A percentile compares a stretch with the other conserved stretches of the same genome.
These are phyloP conservation scores for Phrynosoma platyrhinos DNA, from an alignment of 2,113 vertebrate species.

Conservation along the genomic window DNA sequence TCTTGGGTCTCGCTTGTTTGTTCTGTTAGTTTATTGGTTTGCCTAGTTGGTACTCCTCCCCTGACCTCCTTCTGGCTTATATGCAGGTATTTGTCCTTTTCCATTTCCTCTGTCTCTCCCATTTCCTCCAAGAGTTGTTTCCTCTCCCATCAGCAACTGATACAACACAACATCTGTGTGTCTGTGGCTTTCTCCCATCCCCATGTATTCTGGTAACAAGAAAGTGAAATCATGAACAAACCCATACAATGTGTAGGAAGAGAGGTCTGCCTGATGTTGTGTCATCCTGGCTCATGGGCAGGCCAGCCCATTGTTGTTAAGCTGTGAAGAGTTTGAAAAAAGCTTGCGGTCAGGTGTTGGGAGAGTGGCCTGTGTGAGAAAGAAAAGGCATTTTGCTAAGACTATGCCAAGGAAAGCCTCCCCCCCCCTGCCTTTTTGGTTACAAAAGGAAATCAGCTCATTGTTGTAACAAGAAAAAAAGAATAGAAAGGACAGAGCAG, in stretches of 20 bases:
- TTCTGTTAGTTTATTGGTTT: slow-evolving; percentile 67
- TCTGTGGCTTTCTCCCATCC: slow-evolving; percentile 36
- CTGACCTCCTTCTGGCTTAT: slow-evolving; percentile 23
- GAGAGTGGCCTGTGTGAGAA: neutral
- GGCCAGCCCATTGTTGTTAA: neutral
- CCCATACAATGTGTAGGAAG: neutral
- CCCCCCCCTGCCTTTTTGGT: neutral
- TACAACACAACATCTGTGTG: neutral
- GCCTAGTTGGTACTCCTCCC: slow-evolving; percentile 49
- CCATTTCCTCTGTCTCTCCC: slow-evolving; percentile 76
- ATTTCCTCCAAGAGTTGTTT: slow-evolving; percentile 70
- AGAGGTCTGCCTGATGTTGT: neutral
- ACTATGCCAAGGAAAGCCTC: neutral
- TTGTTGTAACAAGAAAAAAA: slow-evolving; percentile 8
- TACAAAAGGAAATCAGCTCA: neutral
- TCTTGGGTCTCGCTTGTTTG: slow-evolving; percentile 28
- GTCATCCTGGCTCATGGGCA: neutral
- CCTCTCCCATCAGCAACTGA: slow-evolving; percentile 44
- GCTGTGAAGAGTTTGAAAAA: neutral
- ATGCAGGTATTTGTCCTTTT: slow-evolving; percentile 56
- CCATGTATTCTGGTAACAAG: neutral
- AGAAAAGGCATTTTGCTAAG: neutral
- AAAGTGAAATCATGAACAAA: neutral
- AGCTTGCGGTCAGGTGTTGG: neutral
- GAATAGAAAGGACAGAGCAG: neutral